These are phyloP conservation scores for Aix galericulata DNA, from an alignment of 2,113 vertebrate species.

Conservation along the genomic window DNA sequence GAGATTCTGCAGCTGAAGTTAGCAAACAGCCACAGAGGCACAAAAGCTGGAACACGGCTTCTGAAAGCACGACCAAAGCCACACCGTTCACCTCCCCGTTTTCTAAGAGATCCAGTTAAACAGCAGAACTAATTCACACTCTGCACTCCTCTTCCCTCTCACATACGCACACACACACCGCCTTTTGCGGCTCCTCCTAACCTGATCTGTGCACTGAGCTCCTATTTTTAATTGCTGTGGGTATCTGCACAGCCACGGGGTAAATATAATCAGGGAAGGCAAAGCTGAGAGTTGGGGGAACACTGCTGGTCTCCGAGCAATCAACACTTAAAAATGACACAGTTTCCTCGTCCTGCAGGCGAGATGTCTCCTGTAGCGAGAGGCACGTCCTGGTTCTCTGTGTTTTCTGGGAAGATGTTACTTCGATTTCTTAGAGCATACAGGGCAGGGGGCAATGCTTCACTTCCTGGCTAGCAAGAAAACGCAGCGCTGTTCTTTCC, in stretches of 20 bases:
- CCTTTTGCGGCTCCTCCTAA: background rate
- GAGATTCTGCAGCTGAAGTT: background rate
- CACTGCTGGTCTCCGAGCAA: background rate
- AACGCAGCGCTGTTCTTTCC: background rate
- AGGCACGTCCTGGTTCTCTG: background rate
- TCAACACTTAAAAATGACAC: background rate
- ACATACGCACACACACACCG: rapidly evolving
- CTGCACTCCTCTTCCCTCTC: background rate
- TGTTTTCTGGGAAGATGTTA: background rate
- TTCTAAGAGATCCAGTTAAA: background rate
- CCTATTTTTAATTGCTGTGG: background rate
- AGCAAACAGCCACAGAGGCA: background rate
- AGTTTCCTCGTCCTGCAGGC: background rate
- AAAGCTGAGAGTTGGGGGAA: background rate
- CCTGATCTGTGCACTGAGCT: background rate
- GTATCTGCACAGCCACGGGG: background rate
- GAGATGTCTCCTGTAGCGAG: background rate
- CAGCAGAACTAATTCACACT: background rate
- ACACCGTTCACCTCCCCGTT: background rate
- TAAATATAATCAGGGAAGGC: background rate
- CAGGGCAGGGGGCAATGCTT: background rate
- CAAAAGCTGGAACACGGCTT: background rate
- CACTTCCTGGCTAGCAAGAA: background rate
- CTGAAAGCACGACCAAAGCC: background rate
- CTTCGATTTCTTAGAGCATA: background rate